These are phyloP conservation scores for Tragelaphus oryx DNA, from an alignment of 2,797 vertebrate genomes.

Conservation along the genomic window DNA sequence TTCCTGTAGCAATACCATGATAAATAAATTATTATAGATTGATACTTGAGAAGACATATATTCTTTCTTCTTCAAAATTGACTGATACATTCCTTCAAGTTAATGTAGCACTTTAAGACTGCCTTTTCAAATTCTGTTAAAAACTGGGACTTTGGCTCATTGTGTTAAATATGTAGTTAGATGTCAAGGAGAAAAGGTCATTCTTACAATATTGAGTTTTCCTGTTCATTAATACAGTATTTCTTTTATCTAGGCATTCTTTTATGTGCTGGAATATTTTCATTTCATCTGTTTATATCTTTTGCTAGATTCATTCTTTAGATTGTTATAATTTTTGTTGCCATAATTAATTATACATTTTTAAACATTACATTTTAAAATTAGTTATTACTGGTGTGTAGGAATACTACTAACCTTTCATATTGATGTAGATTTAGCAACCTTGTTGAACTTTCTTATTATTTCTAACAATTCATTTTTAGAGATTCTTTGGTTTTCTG, in stretches of 20 bases:
- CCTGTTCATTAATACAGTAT: background rate
- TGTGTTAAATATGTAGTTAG: background rate
- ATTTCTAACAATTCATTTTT: background rate
- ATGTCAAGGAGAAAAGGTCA: background rate
- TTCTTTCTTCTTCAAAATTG: background rate
- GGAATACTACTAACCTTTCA: background rate
- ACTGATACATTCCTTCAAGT: background rate
- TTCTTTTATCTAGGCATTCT: background rate
- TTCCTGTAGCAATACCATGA: background rate
- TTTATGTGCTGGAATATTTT: background rate
- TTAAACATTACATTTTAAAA: background rate
- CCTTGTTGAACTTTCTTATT: background rate
- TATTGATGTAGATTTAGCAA: background rate
- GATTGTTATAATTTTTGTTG: background rate
- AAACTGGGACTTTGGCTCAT: background rate
- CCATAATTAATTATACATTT: background rate
- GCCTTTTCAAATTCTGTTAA: background rate
- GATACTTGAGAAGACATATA: background rate
- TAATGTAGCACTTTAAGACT: background rate
- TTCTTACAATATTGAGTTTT: background rate
- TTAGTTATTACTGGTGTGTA: background rate
- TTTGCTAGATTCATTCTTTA: background rate
- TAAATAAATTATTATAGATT: background rate
- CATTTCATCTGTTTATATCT: background rate
- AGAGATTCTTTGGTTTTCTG: background rate